Evolutionary conservation across 1,140 invertebrate genomes (phyloP).

Genomic region (Drosophila equinoxialis): DNA sequence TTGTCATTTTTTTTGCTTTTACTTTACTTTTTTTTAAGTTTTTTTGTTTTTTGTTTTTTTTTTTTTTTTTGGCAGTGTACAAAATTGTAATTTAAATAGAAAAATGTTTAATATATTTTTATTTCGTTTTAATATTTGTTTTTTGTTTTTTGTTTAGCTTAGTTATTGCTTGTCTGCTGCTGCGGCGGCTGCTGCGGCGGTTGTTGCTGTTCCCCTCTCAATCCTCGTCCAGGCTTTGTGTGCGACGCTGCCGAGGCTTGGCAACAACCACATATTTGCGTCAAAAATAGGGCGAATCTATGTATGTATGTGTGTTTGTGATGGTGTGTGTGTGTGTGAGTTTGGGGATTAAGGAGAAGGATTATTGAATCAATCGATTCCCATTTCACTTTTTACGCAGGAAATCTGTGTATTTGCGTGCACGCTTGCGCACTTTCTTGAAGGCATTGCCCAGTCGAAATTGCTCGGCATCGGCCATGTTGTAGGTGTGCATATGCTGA

Average conservation of each 20-base stretch:
- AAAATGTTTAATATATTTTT: constrained; percentile 35
- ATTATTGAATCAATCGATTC: constrained; percentile 25
- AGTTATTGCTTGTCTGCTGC: constrained; percentile 64
- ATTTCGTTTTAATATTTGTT: constrained; percentile 6
- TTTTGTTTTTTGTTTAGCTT: constrained; percentile 29
- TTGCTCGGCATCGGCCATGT: constrained; percentile 53
- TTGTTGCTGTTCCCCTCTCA: constrained; percentile 36
- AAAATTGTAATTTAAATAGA: constrained; percentile 64
- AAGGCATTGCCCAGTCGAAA: constrained; percentile 76
- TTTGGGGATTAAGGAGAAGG: constrained; percentile 4
- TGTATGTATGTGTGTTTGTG: not conserved
- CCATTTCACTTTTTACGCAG: constrained; percentile 76
- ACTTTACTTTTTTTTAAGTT: constrained; percentile 22
- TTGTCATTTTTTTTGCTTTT: not conserved
- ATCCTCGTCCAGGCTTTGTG: constrained; percentile 77
- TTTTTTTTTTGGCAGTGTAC: constrained; percentile 75
- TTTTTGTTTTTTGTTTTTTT: constrained; percentile 28
- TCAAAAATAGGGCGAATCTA: constrained; percentile 81
- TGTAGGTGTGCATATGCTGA: constrained; percentile 47
- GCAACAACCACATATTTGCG: constrained; percentile 78
- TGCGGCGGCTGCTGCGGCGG: constrained; percentile 13
- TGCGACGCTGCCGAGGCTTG: constrained; percentile 52
- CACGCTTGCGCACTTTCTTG: constrained; percentile 79
- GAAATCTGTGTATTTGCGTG: constrained; percentile 81
- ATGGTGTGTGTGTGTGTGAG: constrained; percentile 7